phyloP scores from a whole-genome alignment of 2,113 vertebrate species.

The Reinhardtius hippoglossoides region DNA sequence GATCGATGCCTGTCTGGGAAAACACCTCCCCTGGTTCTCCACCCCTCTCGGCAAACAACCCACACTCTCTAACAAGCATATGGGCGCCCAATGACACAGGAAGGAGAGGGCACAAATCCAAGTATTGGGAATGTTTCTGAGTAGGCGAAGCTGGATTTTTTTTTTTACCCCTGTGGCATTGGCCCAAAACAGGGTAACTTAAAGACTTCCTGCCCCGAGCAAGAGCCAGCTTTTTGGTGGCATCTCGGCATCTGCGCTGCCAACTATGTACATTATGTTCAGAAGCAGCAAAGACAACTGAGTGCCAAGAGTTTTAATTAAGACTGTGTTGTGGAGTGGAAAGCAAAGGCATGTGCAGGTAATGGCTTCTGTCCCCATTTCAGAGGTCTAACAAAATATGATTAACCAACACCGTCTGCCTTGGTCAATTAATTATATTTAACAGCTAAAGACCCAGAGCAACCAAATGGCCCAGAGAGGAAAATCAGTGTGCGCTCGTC shows the following conservation, averaged over 20 bases:
- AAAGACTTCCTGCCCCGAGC: slow-evolving; percentile 73
- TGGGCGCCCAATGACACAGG: slow-evolving; percentile 75
- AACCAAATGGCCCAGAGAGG: slow-evolving; percentile 47
- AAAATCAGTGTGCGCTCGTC: slow-evolving; percentile 33
- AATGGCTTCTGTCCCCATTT: slow-evolving; percentile 58
- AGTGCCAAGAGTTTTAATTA: slow-evolving; percentile 74
- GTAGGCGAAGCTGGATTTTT: slow-evolving; percentile 70
- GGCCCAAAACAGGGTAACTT: slow-evolving; percentile 69
- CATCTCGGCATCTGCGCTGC: slow-evolving; percentile 63
- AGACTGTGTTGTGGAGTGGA: slow-evolving; percentile 57
- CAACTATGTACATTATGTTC: slow-evolving; percentile 69
- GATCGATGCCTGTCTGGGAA: slow-evolving; percentile 67
- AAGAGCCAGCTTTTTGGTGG: slow-evolving; percentile 62
- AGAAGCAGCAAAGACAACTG: slow-evolving; percentile 57
- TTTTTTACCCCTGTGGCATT: slow-evolving; percentile 57
- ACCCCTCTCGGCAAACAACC: slow-evolving; percentile 56
- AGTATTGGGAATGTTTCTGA: slow-evolving; percentile 55
- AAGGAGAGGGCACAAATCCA: slow-evolving; percentile 72
- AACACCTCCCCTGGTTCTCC: slow-evolving; percentile 60
- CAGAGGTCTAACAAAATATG: slow-evolving; percentile 61
- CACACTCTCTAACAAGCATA: slow-evolving; percentile 72
- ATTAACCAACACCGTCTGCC: slow-evolving; percentile 67
- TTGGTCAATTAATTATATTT: slow-evolving; percentile 71
- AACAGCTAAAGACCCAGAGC: slow-evolving; percentile 67
- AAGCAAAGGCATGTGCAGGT: slow-evolving; percentile 69